Percentiles rank a stretch among this genome's conserved stretches.
Evolutionary conservation across 2,113 vertebrate species (phyloP).

Genomic region (Nycticorax nycticorax): DNA sequence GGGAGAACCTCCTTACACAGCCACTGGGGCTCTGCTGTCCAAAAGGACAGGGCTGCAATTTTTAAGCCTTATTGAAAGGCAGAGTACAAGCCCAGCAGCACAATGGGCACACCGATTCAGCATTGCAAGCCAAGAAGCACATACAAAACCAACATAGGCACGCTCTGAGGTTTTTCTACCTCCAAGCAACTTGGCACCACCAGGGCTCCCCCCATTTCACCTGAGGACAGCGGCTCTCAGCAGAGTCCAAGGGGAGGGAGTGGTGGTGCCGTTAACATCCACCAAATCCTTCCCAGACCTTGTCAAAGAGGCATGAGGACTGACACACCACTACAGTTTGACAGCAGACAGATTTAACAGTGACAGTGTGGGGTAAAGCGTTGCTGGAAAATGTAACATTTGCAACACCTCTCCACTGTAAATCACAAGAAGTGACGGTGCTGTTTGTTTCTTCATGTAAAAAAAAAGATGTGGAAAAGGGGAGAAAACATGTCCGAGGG

Average conservation of each 20-base stretch:
- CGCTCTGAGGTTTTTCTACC: not conserved
- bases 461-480: not conserved
- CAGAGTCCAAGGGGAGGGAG: not conserved
- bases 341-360: slow-evolving; percentile 42
- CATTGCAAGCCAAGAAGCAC: not conserved
- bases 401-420: not conserved
- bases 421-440: not conserved
- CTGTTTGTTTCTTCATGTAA: not conserved
- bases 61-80: not conserved
- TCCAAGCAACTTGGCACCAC: not conserved
- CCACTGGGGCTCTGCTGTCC: not conserved
- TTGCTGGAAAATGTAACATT: slow-evolving; percentile 21
- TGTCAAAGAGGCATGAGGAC: not conserved
- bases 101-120: accelerated
- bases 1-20: not conserved
- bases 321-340: not conserved
- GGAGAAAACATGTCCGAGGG: not conserved
- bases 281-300: not conserved
- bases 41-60: not conserved
- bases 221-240: not conserved
- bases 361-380: slow-evolving; percentile 10
- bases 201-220: not conserved
- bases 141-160: not conserved
- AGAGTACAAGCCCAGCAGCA: not conserved
- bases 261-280: not conserved